These are phyloP conservation scores for Helogale parvula DNA, from an alignment of 2,113 vertebrate species.

Conservation along the genomic window DNA sequence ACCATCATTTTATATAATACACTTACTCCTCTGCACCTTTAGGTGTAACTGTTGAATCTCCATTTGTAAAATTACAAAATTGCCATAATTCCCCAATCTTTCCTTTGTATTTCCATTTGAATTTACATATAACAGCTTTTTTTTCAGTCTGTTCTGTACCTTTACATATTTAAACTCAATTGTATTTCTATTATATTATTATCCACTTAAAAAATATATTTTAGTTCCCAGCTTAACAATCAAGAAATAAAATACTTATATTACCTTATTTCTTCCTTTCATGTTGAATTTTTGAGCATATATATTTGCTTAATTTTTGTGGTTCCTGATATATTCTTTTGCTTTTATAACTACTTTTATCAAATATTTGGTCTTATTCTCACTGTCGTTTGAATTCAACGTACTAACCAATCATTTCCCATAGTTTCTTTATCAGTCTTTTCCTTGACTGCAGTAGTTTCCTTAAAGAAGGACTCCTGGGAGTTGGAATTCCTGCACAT, in stretches of 20 bases:
- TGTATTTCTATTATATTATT: background rate
- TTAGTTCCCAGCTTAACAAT: background rate
- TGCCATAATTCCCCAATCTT: background rate
- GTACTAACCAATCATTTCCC: background rate
- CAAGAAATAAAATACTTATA: background rate
- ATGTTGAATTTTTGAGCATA: background rate
- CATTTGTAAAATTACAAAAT: conserved; percentile 21
- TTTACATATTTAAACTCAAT: background rate
- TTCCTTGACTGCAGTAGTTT: background rate
- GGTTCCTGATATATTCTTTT: conserved; percentile 8
- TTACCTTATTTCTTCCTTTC: background rate
- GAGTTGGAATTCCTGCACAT: background rate
- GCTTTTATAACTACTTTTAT: background rate
- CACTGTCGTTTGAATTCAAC: background rate
- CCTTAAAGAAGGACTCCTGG: background rate
- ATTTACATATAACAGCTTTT: background rate
- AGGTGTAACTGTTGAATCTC: background rate
- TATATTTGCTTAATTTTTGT: conserved; percentile 26
- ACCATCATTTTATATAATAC: background rate
- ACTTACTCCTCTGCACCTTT: background rate
- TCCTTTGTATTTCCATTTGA: background rate
- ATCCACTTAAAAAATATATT: background rate
- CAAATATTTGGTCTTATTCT: background rate
- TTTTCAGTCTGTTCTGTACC: background rate
- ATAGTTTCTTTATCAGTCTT: background rate